These are phyloP conservation scores for Craterocephalus amniculus DNA, from an alignment of 2,797 vertebrate species.

Conservation along the genomic window DNA sequence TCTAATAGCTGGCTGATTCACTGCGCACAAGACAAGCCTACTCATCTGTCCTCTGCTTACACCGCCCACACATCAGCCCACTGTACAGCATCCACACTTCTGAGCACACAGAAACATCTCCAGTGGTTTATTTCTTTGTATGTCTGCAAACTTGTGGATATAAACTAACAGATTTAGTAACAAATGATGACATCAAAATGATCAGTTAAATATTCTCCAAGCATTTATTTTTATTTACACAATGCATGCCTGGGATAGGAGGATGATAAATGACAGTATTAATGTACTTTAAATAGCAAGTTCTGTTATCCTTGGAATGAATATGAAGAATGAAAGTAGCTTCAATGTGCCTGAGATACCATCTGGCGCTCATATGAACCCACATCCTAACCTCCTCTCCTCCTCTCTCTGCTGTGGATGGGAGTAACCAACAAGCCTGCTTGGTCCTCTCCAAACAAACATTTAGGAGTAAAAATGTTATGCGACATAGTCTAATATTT, in stretches of 20 bases:
- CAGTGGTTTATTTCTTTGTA: constrained; percentile 42
- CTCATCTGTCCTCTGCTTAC: constrained; percentile 66
- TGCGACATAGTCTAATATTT: background rate
- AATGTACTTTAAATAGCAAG: too few species aligned
- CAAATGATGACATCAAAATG: background rate
- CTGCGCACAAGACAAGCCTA: constrained; percentile 60
- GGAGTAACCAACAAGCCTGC: constrained; percentile 47
- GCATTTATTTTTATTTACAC: constrained; percentile 5
- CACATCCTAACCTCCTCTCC: constrained; percentile 16
- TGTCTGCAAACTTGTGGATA: background rate
- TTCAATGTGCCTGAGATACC: constrained; percentile 15
- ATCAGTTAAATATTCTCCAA: background rate
- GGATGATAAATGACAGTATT: background rate
- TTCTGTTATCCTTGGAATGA: background rate
- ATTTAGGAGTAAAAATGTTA: constrained; percentile 26
- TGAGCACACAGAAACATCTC: constrained; percentile 43
- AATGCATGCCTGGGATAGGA: background rate
- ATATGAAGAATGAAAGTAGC: background rate
- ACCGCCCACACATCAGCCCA: constrained; percentile 67
- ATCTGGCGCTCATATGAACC: constrained; percentile 53
- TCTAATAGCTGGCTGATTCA: constrained; percentile 77
- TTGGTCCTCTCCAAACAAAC: constrained; percentile 23
- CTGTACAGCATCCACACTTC: constrained; percentile 55
- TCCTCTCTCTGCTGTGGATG: constrained; percentile 39
- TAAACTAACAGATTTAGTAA: background rate